Evolutionary conservation across 2,888 invertebrate species (phyloP).

Genomic region (Andrena dorsata): DNA sequence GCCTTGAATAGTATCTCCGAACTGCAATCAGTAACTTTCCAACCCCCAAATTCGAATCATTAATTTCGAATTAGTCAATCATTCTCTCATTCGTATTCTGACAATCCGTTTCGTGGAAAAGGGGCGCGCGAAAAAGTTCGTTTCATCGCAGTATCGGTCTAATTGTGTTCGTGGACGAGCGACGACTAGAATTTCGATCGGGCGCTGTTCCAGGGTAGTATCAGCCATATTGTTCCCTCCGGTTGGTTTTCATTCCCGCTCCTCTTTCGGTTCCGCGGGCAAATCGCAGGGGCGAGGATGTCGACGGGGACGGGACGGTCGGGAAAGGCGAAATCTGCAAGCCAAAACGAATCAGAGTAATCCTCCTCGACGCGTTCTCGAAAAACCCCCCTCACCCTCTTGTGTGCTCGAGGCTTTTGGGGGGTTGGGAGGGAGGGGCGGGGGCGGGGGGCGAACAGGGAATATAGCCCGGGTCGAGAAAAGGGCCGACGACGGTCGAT

Average conservation of each 20-base stretch:
- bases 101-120: background rate
- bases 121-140: background rate
- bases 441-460: slow-evolving; percentile 24
- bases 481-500: slow-evolving; percentile 79
- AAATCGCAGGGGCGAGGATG: slow-evolving; percentile 53
- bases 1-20: too few relatives aligned
- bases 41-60: too few relatives aligned
- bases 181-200: slow-evolving; percentile 16
- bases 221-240: slow-evolving; percentile 41
- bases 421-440: background rate
- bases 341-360: slow-evolving; percentile 84
- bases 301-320: slow-evolving; percentile 52
- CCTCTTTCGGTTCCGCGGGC: slow-evolving; percentile 23
- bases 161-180: slow-evolving; percentile 1
- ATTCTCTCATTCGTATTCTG: too few relatives aligned
- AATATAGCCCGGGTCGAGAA: slow-evolving; percentile 63
- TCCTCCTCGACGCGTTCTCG: slow-evolving; percentile 80
- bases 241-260: slow-evolving; percentile 26
- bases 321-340: slow-evolving; percentile 82
- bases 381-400: slow-evolving; percentile 73
- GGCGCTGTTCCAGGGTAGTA: slow-evolving; percentile 15
- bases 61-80: too few relatives aligned
- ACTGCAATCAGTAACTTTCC: too few relatives aligned
- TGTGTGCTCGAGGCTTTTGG: slow-evolving; percentile 26
- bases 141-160: slow-evolving; percentile 10